Evolutionary conservation across 1,140 invertebrate genomes (phyloP).

Genomic region (Macrostomum lignano): DNA sequence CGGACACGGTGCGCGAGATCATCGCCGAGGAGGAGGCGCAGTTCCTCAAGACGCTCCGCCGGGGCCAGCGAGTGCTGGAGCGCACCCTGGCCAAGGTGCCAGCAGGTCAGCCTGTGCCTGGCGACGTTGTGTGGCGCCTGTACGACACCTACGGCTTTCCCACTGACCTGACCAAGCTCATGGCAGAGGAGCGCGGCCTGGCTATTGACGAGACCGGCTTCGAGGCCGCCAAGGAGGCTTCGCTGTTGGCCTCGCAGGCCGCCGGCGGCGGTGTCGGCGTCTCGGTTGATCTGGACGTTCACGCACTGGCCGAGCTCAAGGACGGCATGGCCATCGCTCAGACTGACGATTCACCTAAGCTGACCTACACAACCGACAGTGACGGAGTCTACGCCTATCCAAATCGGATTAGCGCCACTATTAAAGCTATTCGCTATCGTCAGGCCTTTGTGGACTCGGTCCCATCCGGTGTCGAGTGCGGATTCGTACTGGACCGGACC

Average conservation of each 20-base stretch:
- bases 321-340: slow-evolving; percentile 37
- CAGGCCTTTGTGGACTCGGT: slow-evolving; percentile 5
- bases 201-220: slow-evolving; percentile 48
- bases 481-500: slow-evolving; percentile 57
- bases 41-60: slow-evolving; percentile 73
- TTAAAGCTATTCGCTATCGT: too few relatives aligned
- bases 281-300: slow-evolving; percentile 58
- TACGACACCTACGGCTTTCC: slow-evolving; percentile 99
- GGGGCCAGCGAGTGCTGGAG: slow-evolving; percentile 63
- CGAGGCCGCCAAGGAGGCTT: slow-evolving; percentile 62
- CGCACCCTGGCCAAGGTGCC: slow-evolving; percentile 39
- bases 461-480: not conserved
- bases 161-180: slow-evolving; percentile 75
- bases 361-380: too few relatives aligned
- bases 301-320: slow-evolving; percentile 63
- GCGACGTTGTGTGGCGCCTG: slow-evolving; percentile 79
- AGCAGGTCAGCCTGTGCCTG: slow-evolving; percentile 13
- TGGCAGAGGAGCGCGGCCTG: slow-evolving; percentile 79
- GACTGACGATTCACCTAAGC: slow-evolving; percentile 72
- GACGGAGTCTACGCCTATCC: too few relatives aligned
- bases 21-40: slow-evolving; percentile 94
- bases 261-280: slow-evolving; percentile 46
- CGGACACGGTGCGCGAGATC: slow-evolving; percentile 48
- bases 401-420: too few relatives aligned
- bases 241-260: slow-evolving; percentile 44